Percentiles rank a stretch among this genome's conserved stretches.
These are phyloP conservation scores for Tetrao urogallus DNA, from an alignment of 2,113 vertebrate species.

Conservation along the genomic window DNA sequence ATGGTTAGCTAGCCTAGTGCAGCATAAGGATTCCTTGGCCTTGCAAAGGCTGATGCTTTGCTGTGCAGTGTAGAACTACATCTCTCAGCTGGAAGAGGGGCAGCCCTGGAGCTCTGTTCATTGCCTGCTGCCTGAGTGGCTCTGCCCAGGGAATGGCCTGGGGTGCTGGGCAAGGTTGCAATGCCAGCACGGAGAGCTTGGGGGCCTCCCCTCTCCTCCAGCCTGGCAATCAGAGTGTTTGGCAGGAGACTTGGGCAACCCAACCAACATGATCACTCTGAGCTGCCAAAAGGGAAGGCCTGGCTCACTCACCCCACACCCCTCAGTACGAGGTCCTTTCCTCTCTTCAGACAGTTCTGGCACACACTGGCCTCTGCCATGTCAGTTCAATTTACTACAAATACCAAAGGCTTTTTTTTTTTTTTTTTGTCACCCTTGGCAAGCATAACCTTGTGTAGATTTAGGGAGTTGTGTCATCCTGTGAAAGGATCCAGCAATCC, in stretches of 20 bases:
- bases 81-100: rapidly evolving
- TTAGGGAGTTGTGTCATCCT: neutral
- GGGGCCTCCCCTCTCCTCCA: neutral
- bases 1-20: neutral
- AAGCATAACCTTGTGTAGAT: neutral
- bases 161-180: neutral
- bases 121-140: neutral
- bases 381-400: neutral
- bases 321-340: rapidly evolving
- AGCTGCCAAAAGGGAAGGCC: neutral
- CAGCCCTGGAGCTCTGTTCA: neutral
- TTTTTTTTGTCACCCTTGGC: neutral
- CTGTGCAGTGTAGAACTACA: neutral
- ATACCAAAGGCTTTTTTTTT: neutral
- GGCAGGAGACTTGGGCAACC: neutral
- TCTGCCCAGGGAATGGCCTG: neutral
- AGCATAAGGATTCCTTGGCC: neutral
- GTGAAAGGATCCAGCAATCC: neutral
- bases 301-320: rapidly evolving
- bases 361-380: neutral
- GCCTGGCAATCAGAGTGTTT: neutral
- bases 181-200: neutral
- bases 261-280: rapidly evolving
- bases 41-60: neutral
- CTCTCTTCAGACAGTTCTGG: neutral